Evolutionary conservation across 2,113 vertebrate genomes (phyloP).

Genomic region (Phrynocephalus versicolor): DNA sequence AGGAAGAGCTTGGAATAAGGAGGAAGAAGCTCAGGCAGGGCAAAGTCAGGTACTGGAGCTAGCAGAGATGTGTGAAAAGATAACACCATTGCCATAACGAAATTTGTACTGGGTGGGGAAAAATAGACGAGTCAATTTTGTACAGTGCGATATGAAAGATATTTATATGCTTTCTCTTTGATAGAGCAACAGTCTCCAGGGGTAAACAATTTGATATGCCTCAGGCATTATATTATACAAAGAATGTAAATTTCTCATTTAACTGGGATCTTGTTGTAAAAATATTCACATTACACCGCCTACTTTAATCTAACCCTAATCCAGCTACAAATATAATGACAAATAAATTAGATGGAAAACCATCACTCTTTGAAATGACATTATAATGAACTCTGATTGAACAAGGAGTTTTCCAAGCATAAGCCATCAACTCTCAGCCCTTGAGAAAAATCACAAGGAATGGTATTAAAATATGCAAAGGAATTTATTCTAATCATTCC

Average conservation of each 20-base stretch:
- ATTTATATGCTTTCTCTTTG: slow-evolving; percentile 34
- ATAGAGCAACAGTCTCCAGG: slow-evolving; percentile 11
- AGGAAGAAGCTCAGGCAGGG: background rate
- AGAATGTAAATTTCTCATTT: slow-evolving; percentile 50
- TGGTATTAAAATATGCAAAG: slow-evolving; percentile 52
- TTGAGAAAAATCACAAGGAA: slow-evolving; percentile 57
- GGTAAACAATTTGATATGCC: slow-evolving; percentile 45
- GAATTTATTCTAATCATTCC: slow-evolving; percentile 61
- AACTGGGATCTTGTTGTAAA: slow-evolving; percentile 47
- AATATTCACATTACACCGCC: slow-evolving; percentile 26
- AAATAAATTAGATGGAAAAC: slow-evolving; percentile 57
- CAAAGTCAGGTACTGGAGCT: background rate
- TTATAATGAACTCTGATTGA: slow-evolving; percentile 61
- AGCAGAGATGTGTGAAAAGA: background rate
- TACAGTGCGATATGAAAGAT: background rate
- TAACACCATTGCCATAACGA: background rate
- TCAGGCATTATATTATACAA: slow-evolving; percentile 46
- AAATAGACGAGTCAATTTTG: slow-evolving; percentile 23
- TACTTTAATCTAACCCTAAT: slow-evolving; percentile 55
- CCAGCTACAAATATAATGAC: slow-evolving; percentile 54
- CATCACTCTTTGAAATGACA: slow-evolving; percentile 57
- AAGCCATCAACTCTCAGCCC: slow-evolving; percentile 50
- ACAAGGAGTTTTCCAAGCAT: slow-evolving; percentile 53
- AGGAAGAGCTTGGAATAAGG: background rate
- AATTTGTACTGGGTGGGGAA: background rate